phyloP scores from a whole-genome alignment of 2,888 invertebrate species.

The Mellilla xanthometata region DNA sequence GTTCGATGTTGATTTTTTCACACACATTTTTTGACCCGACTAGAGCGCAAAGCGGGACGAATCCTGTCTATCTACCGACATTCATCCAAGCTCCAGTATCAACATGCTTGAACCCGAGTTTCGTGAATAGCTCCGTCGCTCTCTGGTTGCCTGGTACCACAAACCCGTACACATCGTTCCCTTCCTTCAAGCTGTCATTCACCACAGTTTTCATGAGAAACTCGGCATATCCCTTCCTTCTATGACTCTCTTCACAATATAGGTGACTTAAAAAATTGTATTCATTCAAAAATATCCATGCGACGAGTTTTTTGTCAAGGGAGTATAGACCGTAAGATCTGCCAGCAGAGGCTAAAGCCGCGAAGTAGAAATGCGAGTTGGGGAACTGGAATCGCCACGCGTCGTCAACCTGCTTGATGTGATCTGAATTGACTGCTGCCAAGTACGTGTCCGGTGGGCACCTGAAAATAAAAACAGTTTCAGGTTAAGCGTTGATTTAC shows the following conservation, averaged over 20 bases:
- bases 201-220: conserved; percentile 31
- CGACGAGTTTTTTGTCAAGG: conserved; percentile 27
- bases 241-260: conserved; percentile 33
- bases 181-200: conserved; percentile 31
- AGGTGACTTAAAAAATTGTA: conserved; percentile 35
- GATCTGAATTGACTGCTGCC: conserved; percentile 26
- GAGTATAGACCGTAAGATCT: conserved; percentile 37
- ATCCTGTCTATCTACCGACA: conserved; percentile 1
- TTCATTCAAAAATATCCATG: conserved; percentile 42
- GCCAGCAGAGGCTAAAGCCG: conserved; percentile 28
- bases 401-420: conserved; percentile 32
- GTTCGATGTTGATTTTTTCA: conserved; percentile 5
- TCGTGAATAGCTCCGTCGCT: conserved; percentile 29
- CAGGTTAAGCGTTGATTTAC: no score
- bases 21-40: no score
- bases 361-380: conserved; percentile 27
- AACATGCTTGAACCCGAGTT: conserved; percentile 31
- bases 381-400: conserved; percentile 31
- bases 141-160: conserved; percentile 34
- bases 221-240: conserved; percentile 37
- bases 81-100: conserved; percentile 29
- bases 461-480: no score
- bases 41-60: no score
- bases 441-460: conserved; percentile 30
- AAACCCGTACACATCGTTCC: conserved; percentile 34